These are phyloP conservation scores for Anticlea derivata DNA, from an alignment of 2,888 invertebrate genomes.

Conservation along the genomic window DNA sequence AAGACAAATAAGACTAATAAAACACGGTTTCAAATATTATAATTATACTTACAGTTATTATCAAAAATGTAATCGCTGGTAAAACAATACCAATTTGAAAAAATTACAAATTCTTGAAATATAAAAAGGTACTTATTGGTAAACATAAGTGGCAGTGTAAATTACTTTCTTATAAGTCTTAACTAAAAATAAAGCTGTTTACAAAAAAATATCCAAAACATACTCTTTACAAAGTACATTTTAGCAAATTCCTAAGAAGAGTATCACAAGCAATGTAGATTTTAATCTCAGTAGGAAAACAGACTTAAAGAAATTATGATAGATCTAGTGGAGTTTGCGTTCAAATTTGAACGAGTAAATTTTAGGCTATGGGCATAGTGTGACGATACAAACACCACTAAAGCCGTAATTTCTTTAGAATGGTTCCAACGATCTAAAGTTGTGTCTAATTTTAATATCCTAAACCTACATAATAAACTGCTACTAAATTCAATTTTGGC, in stretches of 20 bases:
- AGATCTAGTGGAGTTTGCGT: constrained; percentile 14
- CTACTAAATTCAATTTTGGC: constrained; percentile 53
- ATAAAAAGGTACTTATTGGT: constrained; percentile 55
- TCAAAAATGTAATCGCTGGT: constrained; percentile 46
- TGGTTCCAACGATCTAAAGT: constrained; percentile 15
- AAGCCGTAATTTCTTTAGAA: constrained; percentile 11
- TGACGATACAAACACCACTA: constrained; percentile 14
- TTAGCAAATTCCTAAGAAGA: constrained; percentile 45
- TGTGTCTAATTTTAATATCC: constrained; percentile 16
- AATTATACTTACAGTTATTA: constrained; percentile 50
- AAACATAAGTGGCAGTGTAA: constrained; percentile 78
- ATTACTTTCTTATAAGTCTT: constrained; percentile 49
- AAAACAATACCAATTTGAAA: constrained; percentile 36
- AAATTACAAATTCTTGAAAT: constrained; percentile 29
- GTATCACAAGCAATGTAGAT: constrained; percentile 69
- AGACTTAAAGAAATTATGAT: constrained; percentile 15
- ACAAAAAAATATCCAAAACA: constrained; percentile 45
- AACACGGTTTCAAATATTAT: constrained; percentile 34
- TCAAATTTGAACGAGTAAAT: not conserved
- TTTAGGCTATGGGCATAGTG: not conserved
- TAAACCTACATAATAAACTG: constrained; percentile 25
- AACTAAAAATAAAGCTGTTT: constrained; percentile 59
- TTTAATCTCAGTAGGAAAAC: constrained; percentile 43
- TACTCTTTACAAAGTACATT: constrained; percentile 38
- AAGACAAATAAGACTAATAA: constrained; percentile 22